Evolutionary conservation across 1,140 invertebrate genomes (phyloP).

Genomic region (Lepidurus couesii): DNA sequence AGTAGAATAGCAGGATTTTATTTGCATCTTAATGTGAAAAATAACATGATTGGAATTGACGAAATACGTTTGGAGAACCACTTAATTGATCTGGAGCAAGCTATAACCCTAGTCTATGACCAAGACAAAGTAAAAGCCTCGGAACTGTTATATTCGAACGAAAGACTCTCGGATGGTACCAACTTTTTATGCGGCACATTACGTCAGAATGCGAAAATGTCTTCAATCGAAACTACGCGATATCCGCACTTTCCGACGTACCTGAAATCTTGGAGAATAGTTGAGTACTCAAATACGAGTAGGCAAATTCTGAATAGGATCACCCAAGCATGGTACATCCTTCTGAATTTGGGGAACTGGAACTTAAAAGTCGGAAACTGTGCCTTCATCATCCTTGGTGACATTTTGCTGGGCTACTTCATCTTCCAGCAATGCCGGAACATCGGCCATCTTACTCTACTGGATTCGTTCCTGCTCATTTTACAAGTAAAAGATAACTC

Average conservation of each 20-base stretch:
- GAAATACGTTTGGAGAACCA: not conserved
- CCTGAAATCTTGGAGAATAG: not conserved
- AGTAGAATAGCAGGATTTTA: not conserved
- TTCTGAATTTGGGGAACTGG: not conserved
- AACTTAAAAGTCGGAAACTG: not conserved
- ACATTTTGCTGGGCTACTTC: not conserved
- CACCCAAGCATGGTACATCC: not conserved
- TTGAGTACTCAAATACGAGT: not conserved
- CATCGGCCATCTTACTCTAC: constrained; percentile 2
- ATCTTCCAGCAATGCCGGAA: not conserved
- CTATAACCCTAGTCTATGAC: not conserved
- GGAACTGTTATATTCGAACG: not conserved
- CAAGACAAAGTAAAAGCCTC: not conserved
- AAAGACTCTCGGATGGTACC: not conserved
- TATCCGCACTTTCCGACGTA: not conserved
- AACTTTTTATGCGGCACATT: not conserved
- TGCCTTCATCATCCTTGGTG: not conserved
- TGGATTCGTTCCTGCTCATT: not conserved
- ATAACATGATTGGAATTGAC: not conserved
- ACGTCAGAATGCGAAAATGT: not conserved
- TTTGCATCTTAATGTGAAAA: not conserved
- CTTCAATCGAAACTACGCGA: not conserved
- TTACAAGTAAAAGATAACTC: not conserved
- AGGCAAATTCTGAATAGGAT: not conserved
- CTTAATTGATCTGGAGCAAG: not conserved